phyloP scores from a whole-genome alignment of 2,888 invertebrate genomes.

The Stenodera caucasica region DNA sequence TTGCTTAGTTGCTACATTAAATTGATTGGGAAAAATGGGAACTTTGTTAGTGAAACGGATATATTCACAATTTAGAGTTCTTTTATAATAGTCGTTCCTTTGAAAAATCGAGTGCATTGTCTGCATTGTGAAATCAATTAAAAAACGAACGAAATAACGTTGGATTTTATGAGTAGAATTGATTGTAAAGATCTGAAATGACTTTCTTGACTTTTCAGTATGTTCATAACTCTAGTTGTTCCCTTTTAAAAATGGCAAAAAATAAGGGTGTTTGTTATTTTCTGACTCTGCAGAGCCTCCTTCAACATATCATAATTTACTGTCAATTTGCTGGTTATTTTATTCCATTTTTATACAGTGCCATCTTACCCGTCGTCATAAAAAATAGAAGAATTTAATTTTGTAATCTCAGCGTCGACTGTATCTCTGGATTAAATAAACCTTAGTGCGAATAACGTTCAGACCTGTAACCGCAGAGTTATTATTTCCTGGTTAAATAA shows the following conservation, averaged over 20 bases:
- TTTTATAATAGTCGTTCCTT: too few species aligned
- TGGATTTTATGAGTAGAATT: too few species aligned
- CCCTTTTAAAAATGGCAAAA: neutral
- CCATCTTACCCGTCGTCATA: conserved; percentile 16
- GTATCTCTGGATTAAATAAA: conserved; percentile 34
- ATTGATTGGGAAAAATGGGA: too few species aligned
- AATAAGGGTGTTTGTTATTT: neutral
- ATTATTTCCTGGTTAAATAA: conserved; percentile 36
- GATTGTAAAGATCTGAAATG: neutral
- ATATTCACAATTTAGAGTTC: too few species aligned
- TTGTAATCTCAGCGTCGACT: conserved; percentile 16
- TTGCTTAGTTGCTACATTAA: too few species aligned
- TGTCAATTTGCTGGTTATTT: conserved; percentile 26
- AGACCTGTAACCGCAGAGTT: conserved; percentile 28
- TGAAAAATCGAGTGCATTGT: too few species aligned
- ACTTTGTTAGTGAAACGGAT: too few species aligned
- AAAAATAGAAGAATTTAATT: conserved; percentile 31
- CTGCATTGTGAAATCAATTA: too few species aligned
- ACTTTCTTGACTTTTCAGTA: neutral
- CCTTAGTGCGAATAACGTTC: conserved; percentile 28
- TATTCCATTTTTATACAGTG: conserved; percentile 21
- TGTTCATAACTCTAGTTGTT: neutral
- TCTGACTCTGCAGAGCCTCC: neutral
- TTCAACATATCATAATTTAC: conserved; percentile 29
- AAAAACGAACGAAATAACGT: too few species aligned